A percentile compares a stretch with the other conserved stretches of the same genome.
Conservation (phyloP, 2,113 vertebrate genomes). For the Alligator sinensis region DNA sequence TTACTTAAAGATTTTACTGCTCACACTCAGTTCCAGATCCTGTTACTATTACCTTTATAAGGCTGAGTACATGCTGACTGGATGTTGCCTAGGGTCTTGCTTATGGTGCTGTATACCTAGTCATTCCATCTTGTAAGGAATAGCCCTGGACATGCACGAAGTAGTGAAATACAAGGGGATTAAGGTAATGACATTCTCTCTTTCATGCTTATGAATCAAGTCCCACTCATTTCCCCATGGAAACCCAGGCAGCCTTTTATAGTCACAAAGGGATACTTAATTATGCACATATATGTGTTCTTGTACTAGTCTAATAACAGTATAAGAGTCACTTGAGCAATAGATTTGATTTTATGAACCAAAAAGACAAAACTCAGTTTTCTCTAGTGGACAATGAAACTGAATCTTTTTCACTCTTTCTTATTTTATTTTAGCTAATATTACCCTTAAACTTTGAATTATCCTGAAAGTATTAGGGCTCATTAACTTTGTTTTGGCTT, state of each 20-base stretch:
- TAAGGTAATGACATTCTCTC: slow-evolving; percentile 1
- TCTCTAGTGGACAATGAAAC: slow-evolving; percentile 68
- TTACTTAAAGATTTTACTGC: neutral
- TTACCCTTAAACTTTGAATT: slow-evolving; percentile 74
- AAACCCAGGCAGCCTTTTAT: slow-evolving; percentile 28
- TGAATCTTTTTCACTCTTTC: slow-evolving; percentile 51
- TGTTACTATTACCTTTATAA: neutral
- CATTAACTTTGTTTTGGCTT: slow-evolving; percentile 73
- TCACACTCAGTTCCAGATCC: neutral
- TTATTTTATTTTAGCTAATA: slow-evolving; percentile 76
- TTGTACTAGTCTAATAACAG: slow-evolving; percentile 43
- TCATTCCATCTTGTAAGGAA: neutral
- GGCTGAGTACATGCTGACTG: neutral
- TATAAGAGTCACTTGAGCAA: slow-evolving; percentile 57
- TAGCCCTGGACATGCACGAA: neutral
- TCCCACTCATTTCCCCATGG: neutral
- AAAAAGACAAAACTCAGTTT: slow-evolving; percentile 58
- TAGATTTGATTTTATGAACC: slow-evolving; percentile 68
- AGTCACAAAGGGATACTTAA: slow-evolving; percentile 57
- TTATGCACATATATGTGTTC: slow-evolving; percentile 45
- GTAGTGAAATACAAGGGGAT: neutral
- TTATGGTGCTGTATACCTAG: neutral
- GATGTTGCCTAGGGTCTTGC: neutral
- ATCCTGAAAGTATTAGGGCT: slow-evolving; percentile 62
- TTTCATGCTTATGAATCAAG: slow-evolving; percentile 46